These are phyloP conservation scores for Anoplius nigerrimus DNA, from an alignment of 2,888 invertebrate genomes.

Conservation along the genomic window DNA sequence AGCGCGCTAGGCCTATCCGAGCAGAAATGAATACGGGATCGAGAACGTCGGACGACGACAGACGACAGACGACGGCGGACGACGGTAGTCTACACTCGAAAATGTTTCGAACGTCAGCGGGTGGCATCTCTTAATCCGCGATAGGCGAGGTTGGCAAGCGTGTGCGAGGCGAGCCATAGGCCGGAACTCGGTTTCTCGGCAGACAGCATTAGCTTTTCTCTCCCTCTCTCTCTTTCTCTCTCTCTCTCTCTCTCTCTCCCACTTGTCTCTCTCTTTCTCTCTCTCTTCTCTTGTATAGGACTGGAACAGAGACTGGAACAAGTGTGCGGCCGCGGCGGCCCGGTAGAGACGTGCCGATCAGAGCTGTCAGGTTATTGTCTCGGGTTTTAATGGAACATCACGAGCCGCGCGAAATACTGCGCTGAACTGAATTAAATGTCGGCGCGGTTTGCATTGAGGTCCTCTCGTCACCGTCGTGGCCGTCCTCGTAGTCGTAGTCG, in stretches of 20 bases:
- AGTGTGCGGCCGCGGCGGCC: conserved; percentile 21
- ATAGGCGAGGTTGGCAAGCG: conserved; percentile 16
- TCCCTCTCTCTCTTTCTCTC: too few species aligned
- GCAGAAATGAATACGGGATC: too few species aligned
- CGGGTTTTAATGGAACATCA: conserved; percentile 72
- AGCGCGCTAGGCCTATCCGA: too few species aligned
- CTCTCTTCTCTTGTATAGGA: too few species aligned
- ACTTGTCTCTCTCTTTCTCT: too few species aligned
- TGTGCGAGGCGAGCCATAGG: conserved; percentile 26
- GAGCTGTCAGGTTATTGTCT: conserved; percentile 73
- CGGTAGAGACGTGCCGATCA: conserved; percentile 65
- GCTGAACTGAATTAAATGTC: conserved; percentile 69
- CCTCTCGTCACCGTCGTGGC: conserved; percentile 31
- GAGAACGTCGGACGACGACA: background rate
- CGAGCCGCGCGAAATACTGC: conserved; percentile 62
- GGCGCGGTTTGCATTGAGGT: conserved; percentile 51
- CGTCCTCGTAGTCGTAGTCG: conserved; percentile 10
- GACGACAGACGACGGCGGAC: conserved; percentile 8
- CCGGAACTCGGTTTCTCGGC: conserved; percentile 61
- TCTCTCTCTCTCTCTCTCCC: conserved; percentile 24
- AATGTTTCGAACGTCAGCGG: conserved; percentile 26
- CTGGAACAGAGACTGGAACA: background rate
- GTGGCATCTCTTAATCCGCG: conserved; percentile 38
- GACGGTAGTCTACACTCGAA: conserved; percentile 7
- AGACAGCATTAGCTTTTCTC: conserved; percentile 51